Conservation (phyloP, 2,888 invertebrate species). For the Rotaria macrura region DNA sequence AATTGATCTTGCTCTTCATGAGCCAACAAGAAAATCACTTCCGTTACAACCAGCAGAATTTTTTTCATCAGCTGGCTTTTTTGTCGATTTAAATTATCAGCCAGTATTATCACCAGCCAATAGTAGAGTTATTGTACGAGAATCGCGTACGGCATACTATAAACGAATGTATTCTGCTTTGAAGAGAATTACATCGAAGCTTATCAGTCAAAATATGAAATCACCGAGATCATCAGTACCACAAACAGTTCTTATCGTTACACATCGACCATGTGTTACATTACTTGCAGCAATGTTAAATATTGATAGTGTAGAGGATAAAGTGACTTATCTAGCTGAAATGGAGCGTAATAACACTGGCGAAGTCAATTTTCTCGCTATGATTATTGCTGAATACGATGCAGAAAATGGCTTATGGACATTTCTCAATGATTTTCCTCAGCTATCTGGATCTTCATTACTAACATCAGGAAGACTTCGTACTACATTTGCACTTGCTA, state of each 20-base stretch:
- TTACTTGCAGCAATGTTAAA: conserved; percentile 3
- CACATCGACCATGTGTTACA: conserved; percentile 16
- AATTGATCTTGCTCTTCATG: neutral
- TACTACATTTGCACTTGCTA: neutral
- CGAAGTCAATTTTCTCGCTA: neutral
- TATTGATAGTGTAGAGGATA: neutral
- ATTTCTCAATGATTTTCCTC: neutral
- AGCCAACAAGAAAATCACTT: neutral
- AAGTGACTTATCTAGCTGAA: neutral
- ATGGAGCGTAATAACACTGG: neutral
- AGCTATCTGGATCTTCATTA: neutral
- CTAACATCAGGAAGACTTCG: neutral
- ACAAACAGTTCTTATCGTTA: neutral
- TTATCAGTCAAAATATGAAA: neutral
- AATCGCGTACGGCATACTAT: neutral
- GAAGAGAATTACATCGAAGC: neutral
- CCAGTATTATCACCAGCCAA: neutral
- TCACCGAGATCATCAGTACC: neutral
- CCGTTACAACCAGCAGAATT: neutral
- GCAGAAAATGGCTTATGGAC: neutral
- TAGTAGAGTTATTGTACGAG: neutral
- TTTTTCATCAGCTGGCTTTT: neutral
- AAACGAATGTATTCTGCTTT: neutral
- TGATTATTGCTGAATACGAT: conserved; percentile 16
- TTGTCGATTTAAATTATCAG: neutral